These are phyloP conservation scores for Lathronympha strigana DNA, from an alignment of 2,888 invertebrate species.

Conservation along the genomic window DNA sequence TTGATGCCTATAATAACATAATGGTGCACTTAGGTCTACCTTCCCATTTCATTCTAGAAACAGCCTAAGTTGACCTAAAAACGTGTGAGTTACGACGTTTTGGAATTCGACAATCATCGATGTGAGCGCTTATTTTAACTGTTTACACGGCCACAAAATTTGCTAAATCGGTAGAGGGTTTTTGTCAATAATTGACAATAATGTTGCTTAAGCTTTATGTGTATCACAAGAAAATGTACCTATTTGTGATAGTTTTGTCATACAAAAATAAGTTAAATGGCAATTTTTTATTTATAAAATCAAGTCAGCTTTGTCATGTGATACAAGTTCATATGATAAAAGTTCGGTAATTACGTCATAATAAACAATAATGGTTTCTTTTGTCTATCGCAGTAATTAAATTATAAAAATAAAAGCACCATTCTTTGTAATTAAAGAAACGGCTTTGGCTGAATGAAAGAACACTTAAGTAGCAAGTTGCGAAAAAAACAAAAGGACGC, in stretches of 20 bases:
- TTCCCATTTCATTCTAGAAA: conserved; percentile 1
- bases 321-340: conserved; percentile 11
- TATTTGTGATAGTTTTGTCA: background rate
- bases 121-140: conserved; percentile 50
- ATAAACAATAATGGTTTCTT: conserved; percentile 71
- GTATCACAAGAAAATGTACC: background rate
- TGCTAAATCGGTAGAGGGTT: conserved; percentile 23
- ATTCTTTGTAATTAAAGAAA: conserved; percentile 83
- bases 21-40: conserved; percentile 65
- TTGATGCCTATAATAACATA: conserved; percentile 81
- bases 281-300: background rate
- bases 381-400: conserved; percentile 79
- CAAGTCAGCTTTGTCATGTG: background rate
- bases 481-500: conserved; percentile 64
- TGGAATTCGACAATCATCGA: conserved; percentile 43
- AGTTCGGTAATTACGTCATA: conserved; percentile 56
- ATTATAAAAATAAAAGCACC: conserved; percentile 78
- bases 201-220: conserved; percentile 7
- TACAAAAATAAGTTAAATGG: background rate
- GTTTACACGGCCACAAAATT: conserved; percentile 47
- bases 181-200: conserved; percentile 26
- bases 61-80: background rate
- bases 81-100: background rate
- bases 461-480: conserved; percentile 81
- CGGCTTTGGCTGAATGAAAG: conserved; percentile 73